phyloP scores from a whole-genome alignment of 2,113 vertebrate species.

The Jacana jacana region DNA sequence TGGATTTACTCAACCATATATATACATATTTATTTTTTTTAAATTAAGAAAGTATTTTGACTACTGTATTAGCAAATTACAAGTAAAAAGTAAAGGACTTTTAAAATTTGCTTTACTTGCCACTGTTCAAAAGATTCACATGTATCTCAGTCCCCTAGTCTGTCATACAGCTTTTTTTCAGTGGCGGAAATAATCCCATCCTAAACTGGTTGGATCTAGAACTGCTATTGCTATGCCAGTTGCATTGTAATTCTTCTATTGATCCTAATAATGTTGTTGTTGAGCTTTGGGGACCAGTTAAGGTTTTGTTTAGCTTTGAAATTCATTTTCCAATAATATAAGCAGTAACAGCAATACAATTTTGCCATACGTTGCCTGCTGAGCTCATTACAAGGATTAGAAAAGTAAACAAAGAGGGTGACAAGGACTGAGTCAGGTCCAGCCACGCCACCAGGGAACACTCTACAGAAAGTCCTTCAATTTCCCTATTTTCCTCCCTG shows the following conservation, averaged over 20 bases:
- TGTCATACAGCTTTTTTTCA: not conserved
- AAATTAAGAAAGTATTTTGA: not conserved
- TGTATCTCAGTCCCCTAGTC: not conserved
- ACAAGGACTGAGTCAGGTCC: not conserved
- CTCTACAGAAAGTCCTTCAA: not conserved
- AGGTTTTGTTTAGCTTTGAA: not conserved
- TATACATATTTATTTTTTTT: not conserved
- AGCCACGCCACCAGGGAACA: not conserved
- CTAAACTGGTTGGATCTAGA: not conserved
- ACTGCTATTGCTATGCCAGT: not conserved
- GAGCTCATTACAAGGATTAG: not conserved
- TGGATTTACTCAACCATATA: not conserved
- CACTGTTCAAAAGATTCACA: not conserved
- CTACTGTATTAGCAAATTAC: not conserved
- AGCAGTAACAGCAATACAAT: not conserved
- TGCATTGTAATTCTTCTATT: not conserved
- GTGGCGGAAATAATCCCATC: not conserved
- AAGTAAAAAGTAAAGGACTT: not conserved
- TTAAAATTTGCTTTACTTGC: not conserved
- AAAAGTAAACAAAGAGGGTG: not conserved
- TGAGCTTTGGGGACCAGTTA: not conserved
- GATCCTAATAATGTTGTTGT: not conserved
- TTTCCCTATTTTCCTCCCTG: not conserved
- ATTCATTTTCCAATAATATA: not conserved
- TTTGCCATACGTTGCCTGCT: not conserved